Evolutionary conservation across 2,797 vertebrate genomes (phyloP).

Genomic region (Onychomys arenicola): DNA sequence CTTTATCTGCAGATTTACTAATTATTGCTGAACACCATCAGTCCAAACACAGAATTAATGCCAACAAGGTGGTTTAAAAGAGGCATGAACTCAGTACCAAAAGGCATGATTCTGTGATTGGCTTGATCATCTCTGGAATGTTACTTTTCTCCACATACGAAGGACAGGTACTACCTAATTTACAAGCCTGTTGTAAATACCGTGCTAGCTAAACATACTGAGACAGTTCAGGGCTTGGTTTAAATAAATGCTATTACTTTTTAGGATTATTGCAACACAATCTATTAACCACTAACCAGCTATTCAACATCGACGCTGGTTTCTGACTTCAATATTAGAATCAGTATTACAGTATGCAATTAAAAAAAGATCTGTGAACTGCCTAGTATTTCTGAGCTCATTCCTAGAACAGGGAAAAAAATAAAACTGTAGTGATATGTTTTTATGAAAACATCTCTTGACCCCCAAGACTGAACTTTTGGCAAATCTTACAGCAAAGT

Average conservation of each 20-base stretch:
- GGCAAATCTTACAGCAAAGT: background rate
- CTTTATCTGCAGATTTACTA: slow-evolving; percentile 18
- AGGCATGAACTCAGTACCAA: background rate
- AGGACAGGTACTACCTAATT: background rate
- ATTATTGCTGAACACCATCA: background rate
- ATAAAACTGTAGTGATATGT: background rate
- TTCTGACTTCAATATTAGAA: slow-evolving; percentile 11
- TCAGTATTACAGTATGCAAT: background rate
- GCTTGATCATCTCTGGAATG: background rate
- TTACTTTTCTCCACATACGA: background rate
- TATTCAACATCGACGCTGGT: background rate
- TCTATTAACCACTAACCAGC: background rate
- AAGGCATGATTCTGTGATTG: background rate
- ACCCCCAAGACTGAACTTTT: background rate
- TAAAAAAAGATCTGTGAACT: background rate
- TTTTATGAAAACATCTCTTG: background rate
- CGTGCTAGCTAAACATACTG: background rate
- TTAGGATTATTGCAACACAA: background rate
- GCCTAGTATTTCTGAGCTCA: background rate
- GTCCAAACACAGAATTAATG: background rate
- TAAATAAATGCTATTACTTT: slow-evolving; percentile 24
- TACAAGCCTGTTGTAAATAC: background rate
- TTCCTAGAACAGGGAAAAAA: background rate
- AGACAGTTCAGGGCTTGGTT: background rate
- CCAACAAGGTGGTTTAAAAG: background rate